Conservation (phyloP, 2,113 vertebrate genomes). For the Tachycineta bicolor region DNA sequence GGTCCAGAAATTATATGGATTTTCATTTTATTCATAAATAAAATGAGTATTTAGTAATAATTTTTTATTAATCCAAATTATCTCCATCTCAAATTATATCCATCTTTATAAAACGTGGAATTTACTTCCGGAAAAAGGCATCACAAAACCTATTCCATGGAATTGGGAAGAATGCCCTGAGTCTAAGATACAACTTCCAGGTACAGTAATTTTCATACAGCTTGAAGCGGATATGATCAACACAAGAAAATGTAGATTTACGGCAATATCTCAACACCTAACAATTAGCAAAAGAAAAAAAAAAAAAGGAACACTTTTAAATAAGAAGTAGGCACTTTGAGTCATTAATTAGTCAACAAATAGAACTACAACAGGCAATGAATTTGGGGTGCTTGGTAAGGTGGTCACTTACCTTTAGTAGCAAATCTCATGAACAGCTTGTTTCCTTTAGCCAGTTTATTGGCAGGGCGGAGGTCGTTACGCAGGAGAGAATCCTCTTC, state of each 20-base stretch:
- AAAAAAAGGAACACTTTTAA: background rate
- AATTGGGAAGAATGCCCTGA: background rate
- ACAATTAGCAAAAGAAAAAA: background rate
- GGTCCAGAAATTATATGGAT: background rate
- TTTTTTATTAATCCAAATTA: background rate
- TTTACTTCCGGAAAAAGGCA: background rate
- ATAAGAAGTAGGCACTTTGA: background rate
- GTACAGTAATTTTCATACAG: background rate
- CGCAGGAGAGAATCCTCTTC: conserved; percentile 90
- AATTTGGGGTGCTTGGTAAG: background rate
- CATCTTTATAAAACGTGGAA: background rate
- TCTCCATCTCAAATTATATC: background rate
- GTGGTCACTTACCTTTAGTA: conserved; percentile 84
- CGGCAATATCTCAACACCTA: background rate
- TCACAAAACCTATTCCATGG: background rate
- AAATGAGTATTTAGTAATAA: background rate
- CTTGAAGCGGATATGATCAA: background rate
- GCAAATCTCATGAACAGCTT: conserved; percentile 92
- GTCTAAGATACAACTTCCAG: background rate
- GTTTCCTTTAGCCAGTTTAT: conserved; percentile 92
- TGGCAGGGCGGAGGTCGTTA: conserved; percentile 88
- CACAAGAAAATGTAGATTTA: background rate
- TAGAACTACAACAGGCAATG: background rate
- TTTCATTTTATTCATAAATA: background rate
- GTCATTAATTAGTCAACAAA: background rate